Evolutionary conservation across 2,113 vertebrate genomes (phyloP).

Genomic region (Vulpes lagopus): DNA sequence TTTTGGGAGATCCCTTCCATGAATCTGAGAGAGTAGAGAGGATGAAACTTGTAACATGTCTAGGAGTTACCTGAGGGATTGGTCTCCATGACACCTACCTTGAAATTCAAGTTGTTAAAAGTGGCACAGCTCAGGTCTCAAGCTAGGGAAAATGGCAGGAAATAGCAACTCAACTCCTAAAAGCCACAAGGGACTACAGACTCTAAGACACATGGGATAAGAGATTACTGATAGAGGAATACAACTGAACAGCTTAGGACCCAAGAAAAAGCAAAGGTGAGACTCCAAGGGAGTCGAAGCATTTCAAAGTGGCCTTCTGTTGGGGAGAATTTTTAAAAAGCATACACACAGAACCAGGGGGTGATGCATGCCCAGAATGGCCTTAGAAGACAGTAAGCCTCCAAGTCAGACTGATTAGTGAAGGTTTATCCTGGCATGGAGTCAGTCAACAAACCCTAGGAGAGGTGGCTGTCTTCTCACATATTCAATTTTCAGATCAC

Average conservation of each 20-base stretch:
- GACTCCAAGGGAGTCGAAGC: background rate
- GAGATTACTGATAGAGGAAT: background rate
- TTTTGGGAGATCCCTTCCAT: background rate
- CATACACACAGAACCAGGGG: background rate
- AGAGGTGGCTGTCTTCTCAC: background rate
- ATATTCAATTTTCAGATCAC: background rate
- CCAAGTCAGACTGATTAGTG: background rate
- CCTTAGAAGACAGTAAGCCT: no score
- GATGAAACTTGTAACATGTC: background rate
- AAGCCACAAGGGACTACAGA: background rate
- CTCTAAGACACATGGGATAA: background rate
- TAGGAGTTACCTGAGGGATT: background rate
- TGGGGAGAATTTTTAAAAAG: background rate
- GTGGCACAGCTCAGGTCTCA: background rate
- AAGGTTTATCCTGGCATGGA: background rate
- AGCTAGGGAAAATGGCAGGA: background rate
- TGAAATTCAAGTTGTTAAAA: background rate
- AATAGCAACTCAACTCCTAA: background rate
- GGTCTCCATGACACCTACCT: background rate
- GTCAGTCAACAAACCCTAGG: background rate
- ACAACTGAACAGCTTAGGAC: background rate
- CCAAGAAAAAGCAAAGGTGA: background rate
- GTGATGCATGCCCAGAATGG: background rate
- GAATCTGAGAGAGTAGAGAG: background rate
- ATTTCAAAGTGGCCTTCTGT: background rate